Base-by-base conservation (phyloP, 2,113 vertebrate genomes). In the Melanotaenia duboulayi region DNA sequence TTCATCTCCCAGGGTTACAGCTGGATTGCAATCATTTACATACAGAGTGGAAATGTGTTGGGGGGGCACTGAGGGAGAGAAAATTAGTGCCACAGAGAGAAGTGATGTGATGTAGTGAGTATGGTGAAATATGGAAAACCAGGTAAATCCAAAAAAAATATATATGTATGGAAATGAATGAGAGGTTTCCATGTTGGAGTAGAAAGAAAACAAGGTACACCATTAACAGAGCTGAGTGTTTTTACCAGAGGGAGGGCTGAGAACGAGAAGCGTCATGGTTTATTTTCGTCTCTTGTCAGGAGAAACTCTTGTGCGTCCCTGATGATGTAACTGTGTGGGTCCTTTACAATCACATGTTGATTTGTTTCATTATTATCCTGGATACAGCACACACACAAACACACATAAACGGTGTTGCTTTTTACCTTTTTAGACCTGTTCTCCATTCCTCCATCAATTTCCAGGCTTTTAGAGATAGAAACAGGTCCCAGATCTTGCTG, bases 251-350 rank as follows among this genome's bases (percentile, higher is more conserved):
- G 61, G 35, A 71, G 64, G 19, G 63, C 39, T 52, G 72, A 54
- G 25, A 65, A 9, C 32, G 20, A 35, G 28, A n/a, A 52, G 44
- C 8, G 8, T 56, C 67, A 46, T 14, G 23, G 35, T 80, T 40
- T 85, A 67, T 80, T 87, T 80, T 64, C 7, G 66, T 84, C 60
- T 84, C 64, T 46, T 74, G 74, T 74, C 66, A 10, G 50, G 51
- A 79, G 64, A 72, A 81, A 87, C 64, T 67, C 50, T 35, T 44
- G 46, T 75, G 61, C 59, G 56, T 82, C 63, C 66, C 79, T 23
- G 58, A 77, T 85, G 78, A 77, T 77, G 66, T 80, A 60, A 61
- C 59, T 78, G 58, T 55, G 59, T 71, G 67, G 79, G 50, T 40
- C 40, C 24, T 73, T 20, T 83, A 52, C 74, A 80, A 54, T 59